Evolutionary conservation across 2,888 invertebrate genomes (phyloP).

Genomic region (Hypomecis atomaria): DNA sequence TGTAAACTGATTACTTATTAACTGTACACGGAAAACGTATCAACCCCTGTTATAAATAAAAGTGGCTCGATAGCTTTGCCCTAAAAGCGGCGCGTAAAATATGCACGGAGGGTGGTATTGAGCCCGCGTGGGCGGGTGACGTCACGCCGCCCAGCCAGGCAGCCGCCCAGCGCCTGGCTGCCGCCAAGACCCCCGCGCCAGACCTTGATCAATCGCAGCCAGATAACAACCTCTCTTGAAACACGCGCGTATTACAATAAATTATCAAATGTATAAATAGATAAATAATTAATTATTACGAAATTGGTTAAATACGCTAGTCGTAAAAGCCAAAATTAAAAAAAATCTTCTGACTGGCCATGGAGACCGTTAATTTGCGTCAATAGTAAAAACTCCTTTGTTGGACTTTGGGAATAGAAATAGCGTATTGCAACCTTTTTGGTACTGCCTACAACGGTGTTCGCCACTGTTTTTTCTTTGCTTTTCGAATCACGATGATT

Average conservation of each 20-base stretch:
- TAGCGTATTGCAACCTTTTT: no score
- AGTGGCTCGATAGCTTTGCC: slow-evolving; percentile 59
- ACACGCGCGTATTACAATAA: slow-evolving; percentile 15
- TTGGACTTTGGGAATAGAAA: no score
- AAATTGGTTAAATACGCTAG: neutral
- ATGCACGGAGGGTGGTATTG: slow-evolving; percentile 63
- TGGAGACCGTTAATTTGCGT: no score
- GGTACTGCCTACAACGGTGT: neutral
- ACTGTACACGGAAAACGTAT: slow-evolving; percentile 44
- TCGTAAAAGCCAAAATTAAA: neutral
- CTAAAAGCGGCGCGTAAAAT: slow-evolving; percentile 73
- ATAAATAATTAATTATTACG: neutral
- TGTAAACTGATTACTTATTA: slow-evolving; percentile 41
- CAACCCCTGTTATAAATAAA: slow-evolving; percentile 54
- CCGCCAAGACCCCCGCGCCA: slow-evolving; percentile 65
- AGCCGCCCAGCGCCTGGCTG: slow-evolving; percentile 68
- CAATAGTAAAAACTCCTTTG: no score
- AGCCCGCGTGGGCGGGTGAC: slow-evolving; percentile 61
- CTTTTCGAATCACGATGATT: neutral
- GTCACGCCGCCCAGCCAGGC: slow-evolving; percentile 67
- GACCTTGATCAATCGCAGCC: slow-evolving; percentile 66
- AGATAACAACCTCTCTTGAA: slow-evolving; percentile 49
- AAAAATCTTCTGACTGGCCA: neutral
- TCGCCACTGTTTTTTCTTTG: neutral
- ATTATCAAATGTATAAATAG: slow-evolving; percentile 35